phyloP scores from a whole-genome alignment of 2,797 vertebrate species.

The Oreochromis grahami region DNA sequence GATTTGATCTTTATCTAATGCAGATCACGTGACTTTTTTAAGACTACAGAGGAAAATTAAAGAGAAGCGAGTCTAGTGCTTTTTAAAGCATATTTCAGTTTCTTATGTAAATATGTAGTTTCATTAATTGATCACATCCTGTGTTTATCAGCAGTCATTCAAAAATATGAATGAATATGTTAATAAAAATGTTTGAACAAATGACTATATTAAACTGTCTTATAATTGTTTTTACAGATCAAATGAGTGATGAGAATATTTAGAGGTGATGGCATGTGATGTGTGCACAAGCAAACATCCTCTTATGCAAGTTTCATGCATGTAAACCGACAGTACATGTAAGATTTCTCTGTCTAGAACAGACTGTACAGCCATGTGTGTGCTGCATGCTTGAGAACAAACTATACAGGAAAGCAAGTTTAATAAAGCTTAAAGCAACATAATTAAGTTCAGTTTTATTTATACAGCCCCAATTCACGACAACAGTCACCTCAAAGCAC shows the following conservation, averaged over 20 bases:
- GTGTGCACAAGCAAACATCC: background rate
- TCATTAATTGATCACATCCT: background rate
- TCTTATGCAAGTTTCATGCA: background rate
- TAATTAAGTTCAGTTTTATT: background rate
- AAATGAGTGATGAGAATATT: background rate
- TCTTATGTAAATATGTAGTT: background rate
- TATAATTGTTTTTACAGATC: background rate
- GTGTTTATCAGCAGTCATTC: fast-evolving
- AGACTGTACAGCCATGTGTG: background rate
- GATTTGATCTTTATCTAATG: background rate
- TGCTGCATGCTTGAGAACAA: background rate
- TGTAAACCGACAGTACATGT: background rate
- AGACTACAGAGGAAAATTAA: background rate
- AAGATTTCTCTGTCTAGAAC: background rate
- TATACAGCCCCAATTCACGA: fast-evolving
- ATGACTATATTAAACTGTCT: background rate
- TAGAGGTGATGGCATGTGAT: background rate
- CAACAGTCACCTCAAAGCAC: background rate
- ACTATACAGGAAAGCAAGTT: background rate
- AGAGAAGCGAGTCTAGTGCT: background rate
- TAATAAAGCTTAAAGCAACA: background rate
- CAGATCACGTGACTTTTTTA: background rate
- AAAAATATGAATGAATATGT: background rate
- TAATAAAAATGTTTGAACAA: background rate
- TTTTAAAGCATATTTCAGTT: background rate